Conservation (phyloP, 1,140 invertebrate genomes). For the Magallana angulata region DNA sequence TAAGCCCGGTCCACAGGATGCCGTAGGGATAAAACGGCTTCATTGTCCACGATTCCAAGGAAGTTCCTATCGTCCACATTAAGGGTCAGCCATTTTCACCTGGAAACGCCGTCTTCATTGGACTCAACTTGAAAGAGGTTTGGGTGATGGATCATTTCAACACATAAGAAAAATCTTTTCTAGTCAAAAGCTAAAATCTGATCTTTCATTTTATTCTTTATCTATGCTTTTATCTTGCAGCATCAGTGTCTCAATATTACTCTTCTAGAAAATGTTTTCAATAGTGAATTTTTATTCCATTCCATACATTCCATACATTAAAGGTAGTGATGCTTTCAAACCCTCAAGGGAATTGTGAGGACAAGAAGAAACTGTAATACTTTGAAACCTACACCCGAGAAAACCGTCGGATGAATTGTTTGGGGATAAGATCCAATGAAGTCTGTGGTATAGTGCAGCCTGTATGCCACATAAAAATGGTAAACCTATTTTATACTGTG, state of each 20-base stretch:
- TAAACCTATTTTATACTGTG: neutral
- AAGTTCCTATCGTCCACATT: conserved; percentile 69
- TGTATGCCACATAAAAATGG: conserved; percentile 64
- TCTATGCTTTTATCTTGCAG: no score
- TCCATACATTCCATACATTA: neutral
- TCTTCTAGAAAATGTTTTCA: no score
- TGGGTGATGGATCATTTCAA: neutral
- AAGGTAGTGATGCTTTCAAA: conserved; percentile 63
- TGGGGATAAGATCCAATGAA: conserved; percentile 49
- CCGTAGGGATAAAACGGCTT: conserved; percentile 71
- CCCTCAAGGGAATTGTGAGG: conserved; percentile 62
- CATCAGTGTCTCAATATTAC: no score
- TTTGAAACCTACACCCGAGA: conserved; percentile 54
- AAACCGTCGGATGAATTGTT: conserved; percentile 64
- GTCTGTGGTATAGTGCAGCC: conserved; percentile 59
- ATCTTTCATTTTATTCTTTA: no score
- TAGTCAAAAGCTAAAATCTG: no score
- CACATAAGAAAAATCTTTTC: no score
- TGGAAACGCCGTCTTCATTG: conserved; percentile 68
- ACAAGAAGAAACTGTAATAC: conserved; percentile 50
- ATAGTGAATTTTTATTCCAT: no score
- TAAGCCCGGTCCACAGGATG: conserved; percentile 69
- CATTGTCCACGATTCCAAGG: conserved; percentile 62
- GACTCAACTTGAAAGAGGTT: conserved; percentile 65
- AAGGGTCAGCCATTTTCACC: conserved; percentile 72